Evolutionary conservation across 2,113 vertebrate genomes (phyloP), one percentile per base, ranked within the genome.

Genomic region (Epinephelus fuscoguttatus): DNA sequence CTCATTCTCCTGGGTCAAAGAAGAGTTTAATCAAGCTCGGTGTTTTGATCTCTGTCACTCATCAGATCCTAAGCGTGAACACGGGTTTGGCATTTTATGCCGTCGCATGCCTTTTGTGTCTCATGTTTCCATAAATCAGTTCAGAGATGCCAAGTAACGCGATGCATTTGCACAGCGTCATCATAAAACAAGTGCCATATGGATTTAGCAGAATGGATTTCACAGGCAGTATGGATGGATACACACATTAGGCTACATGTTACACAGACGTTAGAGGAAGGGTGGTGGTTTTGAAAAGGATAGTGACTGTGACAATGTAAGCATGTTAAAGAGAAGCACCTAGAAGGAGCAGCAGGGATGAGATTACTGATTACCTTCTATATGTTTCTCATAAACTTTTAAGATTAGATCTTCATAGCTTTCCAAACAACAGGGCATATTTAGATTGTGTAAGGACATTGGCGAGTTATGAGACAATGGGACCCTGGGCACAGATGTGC

Each of bases 191-290:
- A 53, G 15, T 15, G 17, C 30, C 17, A 8, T 37, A 30, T 67
- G 67, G 72, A 82, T 56, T 73, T 30, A 17, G 5, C 19, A 19
- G 17, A 55, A 56, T 69, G 33, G 33, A 74, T 74, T 69, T 78
- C 11, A 5, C 15, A 25, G 55, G 21, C 60, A 23, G 33, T 27
- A 50, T 47, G 33, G 67, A 77, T 56, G n/a, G 9, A 27, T 59
- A 3, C 49, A 42, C 55, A 50, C 61, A 57, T 27, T 13, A 52
- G 18, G n/a, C 27, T 23, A 72, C 62, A 74, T 42, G 17, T 47
- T 59, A 73, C 13, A 17, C 23, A 50, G 40, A 55, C 53, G 12
- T 40, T 12, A 70, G 15, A 62, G 13, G 13, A 25, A 52, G 62
- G 6, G 37, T 33, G 25, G 61, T 57, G 45, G n/a, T 74, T 59